Conservation (phyloP, 2,113 vertebrate species). For the Embiotoca jacksoni region DNA sequence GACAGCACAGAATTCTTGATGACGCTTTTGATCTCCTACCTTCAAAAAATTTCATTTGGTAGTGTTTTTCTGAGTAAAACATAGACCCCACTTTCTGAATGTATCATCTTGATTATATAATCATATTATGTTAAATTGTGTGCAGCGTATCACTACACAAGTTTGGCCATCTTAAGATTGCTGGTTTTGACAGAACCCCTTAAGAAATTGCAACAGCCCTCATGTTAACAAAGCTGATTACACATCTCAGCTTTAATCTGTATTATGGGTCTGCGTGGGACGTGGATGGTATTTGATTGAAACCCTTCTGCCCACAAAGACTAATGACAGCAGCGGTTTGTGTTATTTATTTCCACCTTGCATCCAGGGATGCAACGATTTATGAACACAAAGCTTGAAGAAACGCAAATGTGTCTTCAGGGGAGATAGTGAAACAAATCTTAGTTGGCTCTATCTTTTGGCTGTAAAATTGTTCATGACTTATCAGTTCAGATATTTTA, state of each 20-base stretch:
- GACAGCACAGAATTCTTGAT: background rate
- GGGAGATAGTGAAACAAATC: background rate
- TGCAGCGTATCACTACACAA: too few relatives aligned
- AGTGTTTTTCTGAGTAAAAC: background rate
- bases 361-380: background rate
- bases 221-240: constrained; percentile 1
- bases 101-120: background rate
- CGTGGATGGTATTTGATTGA: constrained; percentile 17
- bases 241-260: constrained; percentile 23
- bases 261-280: background rate
- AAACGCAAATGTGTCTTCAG: background rate
- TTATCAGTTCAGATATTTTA: background rate
- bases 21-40: background rate
- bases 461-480: background rate
- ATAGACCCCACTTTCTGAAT: background rate
- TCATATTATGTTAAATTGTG: constrained; percentile 3
- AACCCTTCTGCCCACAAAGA: constrained; percentile 12
- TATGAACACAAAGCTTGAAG: background rate
- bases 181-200: background rate
- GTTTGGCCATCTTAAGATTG: background rate
- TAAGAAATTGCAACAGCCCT: constrained; percentile 3
- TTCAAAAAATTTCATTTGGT: background rate
- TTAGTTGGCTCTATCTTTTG: background rate
- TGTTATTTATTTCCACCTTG: constrained; percentile 6
- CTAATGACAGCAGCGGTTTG: background rate